Base-by-base conservation (phyloP, 2,888 invertebrate species). In the Hemithea aestivaria region DNA sequence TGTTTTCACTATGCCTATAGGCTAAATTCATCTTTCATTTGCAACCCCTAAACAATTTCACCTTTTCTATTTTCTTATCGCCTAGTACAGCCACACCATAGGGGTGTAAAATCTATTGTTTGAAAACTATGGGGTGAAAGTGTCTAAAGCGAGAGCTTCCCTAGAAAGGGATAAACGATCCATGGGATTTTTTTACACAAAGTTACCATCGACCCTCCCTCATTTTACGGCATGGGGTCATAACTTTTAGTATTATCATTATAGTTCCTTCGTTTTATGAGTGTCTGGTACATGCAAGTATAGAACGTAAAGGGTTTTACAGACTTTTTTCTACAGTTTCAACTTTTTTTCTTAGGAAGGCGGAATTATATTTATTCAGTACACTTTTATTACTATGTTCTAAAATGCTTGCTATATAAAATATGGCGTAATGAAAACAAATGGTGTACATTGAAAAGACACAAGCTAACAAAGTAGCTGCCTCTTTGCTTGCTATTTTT, bases 41-140 rank as follows among this genome's bases (percentile, higher is more conserved):
- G 49, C 38, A 53, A 59, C 66, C 62, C 52, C 38, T 54, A 45
- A 37, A 29, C 40, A 30, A 40, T 41, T 35, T 11, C 34, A 44
- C 42, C 66, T 64, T 58, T 55, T 73, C 45, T 64, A 69, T 72
- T 72, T 72, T 66, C 72, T 82, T 52, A 45, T 63, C 32, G 56
- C 83, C 80, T 82, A 59, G 81, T 84, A 77, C 60, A 34, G 34
- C 35, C 48, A 67, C 67, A 67, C 71, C 72, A 72, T 76, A 71
- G 53, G 79, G 80, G 76, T 76, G 59, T 62, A 59, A 69, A 58
- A 48, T 35, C 58, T 52, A 70, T 75, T 73, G 70, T 70, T 64
- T 42, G 41, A 27, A 12, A 10, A 31, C 8, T 35, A 45, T 53
- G 45, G 51, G 50, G 49, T 45, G 27, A 39, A 32, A 40, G 28